Percentiles rank a stretch among this genome's conserved stretches.
Evolutionary conservation across 2,888 invertebrate species (phyloP).

Genomic region (Plagiodera versicolora): DNA sequence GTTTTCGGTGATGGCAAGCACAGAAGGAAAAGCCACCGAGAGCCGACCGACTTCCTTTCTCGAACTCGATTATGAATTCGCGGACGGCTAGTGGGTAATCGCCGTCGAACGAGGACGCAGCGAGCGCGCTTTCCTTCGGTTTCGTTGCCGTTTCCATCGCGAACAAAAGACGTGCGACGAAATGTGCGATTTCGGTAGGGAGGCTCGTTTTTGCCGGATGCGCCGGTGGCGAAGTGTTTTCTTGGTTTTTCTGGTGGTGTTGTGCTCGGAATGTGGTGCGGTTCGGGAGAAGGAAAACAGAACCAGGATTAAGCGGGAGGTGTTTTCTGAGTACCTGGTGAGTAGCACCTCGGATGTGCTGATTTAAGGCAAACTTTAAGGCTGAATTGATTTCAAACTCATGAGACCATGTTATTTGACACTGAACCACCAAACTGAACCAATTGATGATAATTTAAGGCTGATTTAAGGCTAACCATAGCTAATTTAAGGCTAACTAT

Average conservation of each 20-base stretch:
- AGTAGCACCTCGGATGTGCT: slow-evolving; percentile 8
- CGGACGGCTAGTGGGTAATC: not conserved
- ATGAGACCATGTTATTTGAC: too few relatives aligned
- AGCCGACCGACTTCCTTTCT: slow-evolving; percentile 14
- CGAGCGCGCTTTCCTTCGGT: too few relatives aligned
- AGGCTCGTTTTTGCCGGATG: not conserved
- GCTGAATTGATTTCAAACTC: too few relatives aligned
- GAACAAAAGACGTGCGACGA: not conserved
- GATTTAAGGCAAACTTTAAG: too few relatives aligned
- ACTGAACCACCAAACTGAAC: too few relatives aligned
- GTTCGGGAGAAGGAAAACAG: slow-evolving; percentile 11
- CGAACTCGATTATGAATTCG: not conserved
- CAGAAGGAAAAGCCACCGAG: not conserved
- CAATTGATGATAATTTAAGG: too few relatives aligned
- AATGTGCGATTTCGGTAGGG: not conserved
- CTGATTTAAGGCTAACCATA: too few relatives aligned
- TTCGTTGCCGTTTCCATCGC: too few relatives aligned
- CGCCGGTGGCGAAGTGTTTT: slow-evolving; percentile 17
- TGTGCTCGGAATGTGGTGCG: slow-evolving; percentile 25
- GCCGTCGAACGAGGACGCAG: too few relatives aligned
- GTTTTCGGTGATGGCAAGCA: slow-evolving; percentile 20
- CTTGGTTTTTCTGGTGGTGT: slow-evolving; percentile 24
- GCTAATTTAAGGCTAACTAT: too few relatives aligned
- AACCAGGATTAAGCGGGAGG: slow-evolving; percentile 27
- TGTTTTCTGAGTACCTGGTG: slow-evolving; percentile 24